Evolutionary conservation across 2,797 vertebrate genomes (phyloP).

Genomic region (Pseudomugil gertrudae): DNA sequence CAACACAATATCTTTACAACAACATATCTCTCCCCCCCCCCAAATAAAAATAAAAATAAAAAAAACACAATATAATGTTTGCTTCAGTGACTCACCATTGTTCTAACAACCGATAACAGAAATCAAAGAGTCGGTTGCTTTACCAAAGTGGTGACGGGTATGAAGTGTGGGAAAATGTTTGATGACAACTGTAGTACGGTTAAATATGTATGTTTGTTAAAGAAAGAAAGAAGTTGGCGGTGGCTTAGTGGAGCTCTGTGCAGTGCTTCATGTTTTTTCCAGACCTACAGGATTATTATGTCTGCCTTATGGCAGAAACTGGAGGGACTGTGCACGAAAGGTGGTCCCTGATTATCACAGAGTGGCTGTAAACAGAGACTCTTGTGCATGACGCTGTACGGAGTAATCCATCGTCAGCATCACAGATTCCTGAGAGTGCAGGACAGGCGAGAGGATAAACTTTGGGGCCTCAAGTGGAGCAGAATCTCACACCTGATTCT

Average conservation of each 20-base stretch:
- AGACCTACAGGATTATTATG: too few relatives aligned
- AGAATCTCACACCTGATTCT: slow-evolving; percentile 64
- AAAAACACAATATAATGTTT: too few relatives aligned
- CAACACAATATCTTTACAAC: slow-evolving; percentile 1
- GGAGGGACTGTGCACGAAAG: too few relatives aligned
- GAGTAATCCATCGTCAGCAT: slow-evolving; percentile 47
- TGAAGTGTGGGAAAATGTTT: too few relatives aligned
- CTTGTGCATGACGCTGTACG: slow-evolving; percentile 8
- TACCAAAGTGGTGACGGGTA: background rate
- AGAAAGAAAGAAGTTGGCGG: too few relatives aligned
- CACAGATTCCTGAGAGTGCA: slow-evolving; percentile 24
- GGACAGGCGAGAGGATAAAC: slow-evolving; percentile 51
- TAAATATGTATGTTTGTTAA: too few relatives aligned
- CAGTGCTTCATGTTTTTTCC: too few relatives aligned
- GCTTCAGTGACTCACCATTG: background rate
- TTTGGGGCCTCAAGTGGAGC: slow-evolving; percentile 53
- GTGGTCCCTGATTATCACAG: background rate
- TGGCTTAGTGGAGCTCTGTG: too few relatives aligned
- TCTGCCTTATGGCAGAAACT: too few relatives aligned
- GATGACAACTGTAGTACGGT: too few relatives aligned
- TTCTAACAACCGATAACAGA: background rate
- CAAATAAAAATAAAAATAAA: too few relatives aligned
- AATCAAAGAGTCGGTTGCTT: background rate
- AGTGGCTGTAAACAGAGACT: background rate
- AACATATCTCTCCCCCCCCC: background rate